Conservation (phyloP, 2,888 invertebrate species). For the Glaucopsyche alexis region DNA sequence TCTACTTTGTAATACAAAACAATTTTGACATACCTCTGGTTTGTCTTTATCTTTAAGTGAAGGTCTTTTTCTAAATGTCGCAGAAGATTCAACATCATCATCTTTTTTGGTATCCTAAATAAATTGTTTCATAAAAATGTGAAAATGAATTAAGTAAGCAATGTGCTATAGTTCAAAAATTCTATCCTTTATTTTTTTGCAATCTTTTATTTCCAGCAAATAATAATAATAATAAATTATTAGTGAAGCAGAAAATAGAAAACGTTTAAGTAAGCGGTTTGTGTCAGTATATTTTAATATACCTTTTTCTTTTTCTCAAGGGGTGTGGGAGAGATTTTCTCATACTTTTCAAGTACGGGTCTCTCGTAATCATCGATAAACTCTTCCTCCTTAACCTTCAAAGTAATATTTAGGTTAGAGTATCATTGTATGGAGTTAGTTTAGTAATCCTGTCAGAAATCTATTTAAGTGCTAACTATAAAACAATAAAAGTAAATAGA, state of each 20-base stretch:
- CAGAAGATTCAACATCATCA: constrained; percentile 44
- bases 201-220: background rate
- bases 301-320: constrained; percentile 76
- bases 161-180: background rate
- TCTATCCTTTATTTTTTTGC: background rate
- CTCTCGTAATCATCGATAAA: constrained; percentile 87
- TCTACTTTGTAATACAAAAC: background rate
- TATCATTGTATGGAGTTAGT: background rate
- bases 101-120: constrained; percentile 43
- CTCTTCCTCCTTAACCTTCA: constrained; percentile 70
- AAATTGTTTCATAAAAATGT: background rate
- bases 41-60: constrained; percentile 72
- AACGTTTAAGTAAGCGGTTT: constrained; percentile 1
- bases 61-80: constrained; percentile 64
- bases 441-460: background rate
- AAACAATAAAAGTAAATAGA: background rate
- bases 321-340: constrained; percentile 78
- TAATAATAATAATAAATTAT: background rate
- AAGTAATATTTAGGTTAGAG: constrained; percentile 38
- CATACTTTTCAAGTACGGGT: constrained; percentile 85
- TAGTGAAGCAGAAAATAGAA: constrained; percentile 10
- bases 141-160: background rate
- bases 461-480: background rate
- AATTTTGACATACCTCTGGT: constrained; percentile 55
- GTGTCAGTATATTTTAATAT: constrained; percentile 40